Evolutionary conservation across 2,113 vertebrate genomes (phyloP).

Genomic region (Centrocercus urophasianus): DNA sequence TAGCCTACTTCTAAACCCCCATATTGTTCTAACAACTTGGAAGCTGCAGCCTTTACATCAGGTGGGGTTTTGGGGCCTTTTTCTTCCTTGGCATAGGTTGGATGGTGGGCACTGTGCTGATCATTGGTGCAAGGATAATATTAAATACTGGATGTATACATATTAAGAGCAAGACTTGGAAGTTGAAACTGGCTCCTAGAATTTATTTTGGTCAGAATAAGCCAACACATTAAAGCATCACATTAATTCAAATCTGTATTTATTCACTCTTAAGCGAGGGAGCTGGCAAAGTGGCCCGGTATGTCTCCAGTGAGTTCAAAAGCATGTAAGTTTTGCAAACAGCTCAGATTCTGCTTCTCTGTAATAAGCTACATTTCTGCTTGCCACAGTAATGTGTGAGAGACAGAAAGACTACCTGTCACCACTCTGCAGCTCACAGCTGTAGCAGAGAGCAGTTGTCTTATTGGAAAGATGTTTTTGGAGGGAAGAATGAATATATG

Average conservation of each 20-base stretch:
- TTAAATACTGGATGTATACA: slow-evolving; percentile 11
- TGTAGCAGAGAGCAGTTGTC: not conserved
- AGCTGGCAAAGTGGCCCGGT: not conserved
- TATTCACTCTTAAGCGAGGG: not conserved
- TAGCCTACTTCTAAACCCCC: not conserved
- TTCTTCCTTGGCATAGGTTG: not conserved
- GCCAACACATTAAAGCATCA: not conserved
- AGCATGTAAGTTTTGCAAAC: not conserved
- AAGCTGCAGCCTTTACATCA: not conserved
- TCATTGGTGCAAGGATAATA: slow-evolving; percentile 11
- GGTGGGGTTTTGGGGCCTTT: not conserved
- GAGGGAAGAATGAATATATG: not conserved
- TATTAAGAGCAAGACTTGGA: not conserved
- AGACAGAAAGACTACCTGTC: not conserved
- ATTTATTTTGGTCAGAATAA: not conserved
- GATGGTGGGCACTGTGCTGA: not conserved
- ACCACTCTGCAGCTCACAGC: not conserved
- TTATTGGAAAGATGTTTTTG: not conserved
- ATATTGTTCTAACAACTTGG: not conserved
- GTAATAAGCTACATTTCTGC: not conserved
- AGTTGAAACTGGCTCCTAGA: not conserved
- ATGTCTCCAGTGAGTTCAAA: not conserved
- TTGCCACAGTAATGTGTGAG: not conserved
- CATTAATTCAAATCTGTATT: slow-evolving; percentile 35
- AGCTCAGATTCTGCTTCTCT: not conserved